phyloP scores from a whole-genome alignment of 2,797 vertebrate species.

The Neoniphon sammara region DNA sequence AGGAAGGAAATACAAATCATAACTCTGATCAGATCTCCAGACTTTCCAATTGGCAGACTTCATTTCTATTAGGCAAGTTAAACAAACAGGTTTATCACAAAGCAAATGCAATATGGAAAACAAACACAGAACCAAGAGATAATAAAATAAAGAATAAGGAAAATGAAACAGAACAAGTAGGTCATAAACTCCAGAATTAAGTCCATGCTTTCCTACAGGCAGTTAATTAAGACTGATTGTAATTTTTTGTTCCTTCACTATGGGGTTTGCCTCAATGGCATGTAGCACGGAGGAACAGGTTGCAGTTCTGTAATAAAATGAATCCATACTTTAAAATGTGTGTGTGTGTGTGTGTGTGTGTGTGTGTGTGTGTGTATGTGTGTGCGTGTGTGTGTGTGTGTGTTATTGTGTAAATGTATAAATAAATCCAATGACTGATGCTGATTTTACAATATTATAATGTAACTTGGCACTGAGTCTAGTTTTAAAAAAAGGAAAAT shows the following conservation, averaged over 20 bases:
- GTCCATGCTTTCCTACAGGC: not conserved
- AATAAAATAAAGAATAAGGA: not conserved
- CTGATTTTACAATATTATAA: no score
- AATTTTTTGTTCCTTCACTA: not conserved
- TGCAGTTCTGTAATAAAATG: no score
- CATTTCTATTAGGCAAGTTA: not conserved
- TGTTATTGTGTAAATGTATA: no score
- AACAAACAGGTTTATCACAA: not conserved
- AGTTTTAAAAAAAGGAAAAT: not conserved
- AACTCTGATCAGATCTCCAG: slow-evolving; percentile 35
- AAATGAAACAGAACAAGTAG: not conserved
- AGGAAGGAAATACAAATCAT: slow-evolving; percentile 21
- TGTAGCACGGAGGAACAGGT: no score
- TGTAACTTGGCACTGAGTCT: no score
- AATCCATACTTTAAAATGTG: no score
- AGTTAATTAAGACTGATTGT: not conserved
- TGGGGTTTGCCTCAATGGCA: not conserved
- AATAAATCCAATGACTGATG: no score
- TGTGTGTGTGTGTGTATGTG: not conserved
- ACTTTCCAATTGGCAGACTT: slow-evolving; percentile 25
- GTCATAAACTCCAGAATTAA: not conserved
- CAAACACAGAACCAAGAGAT: no score
- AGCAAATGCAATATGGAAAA: not conserved
- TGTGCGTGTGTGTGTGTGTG: not conserved
- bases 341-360: not conserved